Conservation (phyloP, 2,113 vertebrate species). For the Pristiophorus japonicus region DNA sequence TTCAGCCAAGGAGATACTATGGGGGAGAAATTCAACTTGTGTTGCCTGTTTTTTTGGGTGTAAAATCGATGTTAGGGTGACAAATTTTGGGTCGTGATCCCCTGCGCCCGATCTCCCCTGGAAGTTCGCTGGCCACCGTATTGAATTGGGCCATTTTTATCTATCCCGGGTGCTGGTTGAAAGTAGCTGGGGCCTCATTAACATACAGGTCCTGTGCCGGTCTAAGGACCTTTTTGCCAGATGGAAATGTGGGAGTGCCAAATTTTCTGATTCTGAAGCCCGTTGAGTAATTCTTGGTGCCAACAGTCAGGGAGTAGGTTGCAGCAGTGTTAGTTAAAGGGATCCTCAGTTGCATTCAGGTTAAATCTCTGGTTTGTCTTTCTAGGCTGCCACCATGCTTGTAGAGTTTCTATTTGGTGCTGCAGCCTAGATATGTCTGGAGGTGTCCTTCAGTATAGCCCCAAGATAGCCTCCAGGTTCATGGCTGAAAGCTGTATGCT, state of each 20-base stretch:
- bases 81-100: background rate
- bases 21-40: background rate
- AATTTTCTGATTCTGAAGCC: background rate
- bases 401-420: too few species aligned
- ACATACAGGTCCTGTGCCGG: background rate
- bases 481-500: background rate
- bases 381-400: background rate
- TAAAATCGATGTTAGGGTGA: too few species aligned
- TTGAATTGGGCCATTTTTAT: background rate
- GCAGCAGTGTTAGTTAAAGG: background rate
- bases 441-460: background rate
- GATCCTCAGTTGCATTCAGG: background rate
- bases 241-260: background rate
- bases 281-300: background rate
- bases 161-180: background rate
- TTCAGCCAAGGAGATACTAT: background rate
- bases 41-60: background rate
- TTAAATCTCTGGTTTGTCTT: background rate
- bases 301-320: background rate
- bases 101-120: background rate
- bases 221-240: background rate
- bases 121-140: background rate
- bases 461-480: too few species aligned
- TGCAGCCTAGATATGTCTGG: background rate
- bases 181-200: background rate